Base-by-base conservation (phyloP, 2,797 vertebrate species). In the Xiphorhynchus erythropygius region DNA sequence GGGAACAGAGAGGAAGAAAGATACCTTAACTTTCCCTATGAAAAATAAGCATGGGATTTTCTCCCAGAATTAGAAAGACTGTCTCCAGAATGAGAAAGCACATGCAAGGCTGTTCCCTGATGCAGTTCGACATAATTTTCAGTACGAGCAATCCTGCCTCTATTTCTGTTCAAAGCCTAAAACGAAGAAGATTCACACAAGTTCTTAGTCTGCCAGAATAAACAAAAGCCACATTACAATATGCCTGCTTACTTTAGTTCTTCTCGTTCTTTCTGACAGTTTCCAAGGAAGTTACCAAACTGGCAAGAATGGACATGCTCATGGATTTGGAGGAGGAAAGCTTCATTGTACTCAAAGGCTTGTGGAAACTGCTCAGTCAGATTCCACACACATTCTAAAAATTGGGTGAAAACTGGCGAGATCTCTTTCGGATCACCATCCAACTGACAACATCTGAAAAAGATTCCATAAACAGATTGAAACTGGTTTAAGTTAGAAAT, bases 221-320 rank as follows among this genome's bases (percentile, higher is more conserved):
- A 81, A 68, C 9, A 50, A 39, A 64, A 49, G 37, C 62, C 28
- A 42, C 5, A 32, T 50, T 50, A 25, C 49, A 69, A 19, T 56
- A 39, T 6, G 10, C 32, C 23, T n/a, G 92, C 98, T 99, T 98
- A 99, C 99, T 98, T 99, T 57, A 99, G 96, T 27, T 99, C 99
- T 96, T 99, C 99, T 97, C 99, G 98, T 93, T 99, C 99, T 89
- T 99, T 98, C 93, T 99, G 99, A 95, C 98, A 99, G 96, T 99
- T 99, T 81, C 99, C 99, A 44, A 99, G 98, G 96, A 99, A 99
- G 97, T 99, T 99, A 93, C 99, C 99, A 76, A 99, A 99, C 83
- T 99, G 99, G 96, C 99, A 99, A 3, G 99, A 99, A 96, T 99
- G 99, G 79, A 99, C 98, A 0, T 99, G 99, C 89, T 99, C 99